Evolutionary conservation across 2,888 invertebrate species (phyloP).

Genomic region (Protonemura montana): DNA sequence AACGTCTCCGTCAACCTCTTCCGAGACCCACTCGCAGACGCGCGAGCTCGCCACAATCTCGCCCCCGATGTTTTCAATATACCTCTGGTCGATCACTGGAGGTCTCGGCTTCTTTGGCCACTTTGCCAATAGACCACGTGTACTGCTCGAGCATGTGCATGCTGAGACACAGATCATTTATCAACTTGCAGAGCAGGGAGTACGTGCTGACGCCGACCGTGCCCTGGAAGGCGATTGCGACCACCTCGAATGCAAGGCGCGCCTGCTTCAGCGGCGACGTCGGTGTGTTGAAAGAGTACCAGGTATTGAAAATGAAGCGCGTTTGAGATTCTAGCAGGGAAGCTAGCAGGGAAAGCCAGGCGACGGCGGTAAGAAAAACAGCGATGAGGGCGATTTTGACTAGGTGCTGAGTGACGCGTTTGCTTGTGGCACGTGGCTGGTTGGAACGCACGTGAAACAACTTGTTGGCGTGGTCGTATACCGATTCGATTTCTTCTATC

Average conservation of each 20-base stretch:
- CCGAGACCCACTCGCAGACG: neutral
- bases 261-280: neutral
- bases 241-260: neutral
- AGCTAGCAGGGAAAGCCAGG: too few species aligned
- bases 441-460: neutral
- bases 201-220: neutral
- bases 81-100: neutral
- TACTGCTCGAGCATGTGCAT: neutral
- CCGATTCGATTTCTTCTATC: neutral
- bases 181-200: neutral
- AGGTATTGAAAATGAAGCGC: neutral
- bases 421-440: too few species aligned
- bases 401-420: neutral
- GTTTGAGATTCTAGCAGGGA: too few species aligned
- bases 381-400: neutral
- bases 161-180: neutral
- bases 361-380: neutral
- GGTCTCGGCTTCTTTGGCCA: neutral
- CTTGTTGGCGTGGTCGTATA: neutral
- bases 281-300: neutral
- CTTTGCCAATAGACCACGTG: neutral
- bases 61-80: neutral
- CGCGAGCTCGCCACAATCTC: neutral
- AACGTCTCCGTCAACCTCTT: neutral
- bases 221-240: neutral